phyloP scores from a whole-genome alignment of 2,797 vertebrate species.

The Brachyalestes nurse region DNA sequence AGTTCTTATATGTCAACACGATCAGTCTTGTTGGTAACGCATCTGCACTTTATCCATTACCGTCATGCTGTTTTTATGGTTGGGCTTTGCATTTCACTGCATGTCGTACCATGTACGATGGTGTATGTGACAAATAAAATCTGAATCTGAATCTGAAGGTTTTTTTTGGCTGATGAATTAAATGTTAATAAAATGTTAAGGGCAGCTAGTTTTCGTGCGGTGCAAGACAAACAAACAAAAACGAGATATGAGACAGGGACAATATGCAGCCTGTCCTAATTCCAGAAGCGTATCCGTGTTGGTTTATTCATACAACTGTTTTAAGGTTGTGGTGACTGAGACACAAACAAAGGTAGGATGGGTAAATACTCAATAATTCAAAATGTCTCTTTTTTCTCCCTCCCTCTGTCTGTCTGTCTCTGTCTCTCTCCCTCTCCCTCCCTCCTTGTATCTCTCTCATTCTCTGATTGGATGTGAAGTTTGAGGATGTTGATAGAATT shows the following conservation, averaged over 20 bases:
- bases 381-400: slow-evolving; percentile 40
- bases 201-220: too few relatives aligned
- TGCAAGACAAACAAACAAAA: neutral
- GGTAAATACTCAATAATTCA: slow-evolving; percentile 60
- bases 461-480: slow-evolving; percentile 48
- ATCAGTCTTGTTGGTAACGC: too few relatives aligned
- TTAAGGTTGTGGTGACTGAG: slow-evolving; percentile 29
- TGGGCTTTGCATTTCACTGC: too few relatives aligned
- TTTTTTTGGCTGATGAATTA: too few relatives aligned
- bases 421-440: slow-evolving; percentile 6
- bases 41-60: too few relatives aligned
- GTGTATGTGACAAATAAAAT: too few relatives aligned
- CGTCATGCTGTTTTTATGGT: too few relatives aligned
- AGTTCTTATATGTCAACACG: too few relatives aligned
- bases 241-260: neutral
- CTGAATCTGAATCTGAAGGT: too few relatives aligned
- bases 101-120: too few relatives aligned
- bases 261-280: slow-evolving; percentile 24
- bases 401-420: slow-evolving; percentile 1
- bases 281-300: slow-evolving; percentile 35
- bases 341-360: slow-evolving; percentile 45
- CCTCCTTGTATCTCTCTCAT: slow-evolving; percentile 3
- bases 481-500: slow-evolving; percentile 48
- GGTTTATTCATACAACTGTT: slow-evolving; percentile 50
- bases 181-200: too few relatives aligned